Evolutionary conservation across 2,113 vertebrate genomes (phyloP).

Genomic region (Nerophis lumbriciformis): DNA sequence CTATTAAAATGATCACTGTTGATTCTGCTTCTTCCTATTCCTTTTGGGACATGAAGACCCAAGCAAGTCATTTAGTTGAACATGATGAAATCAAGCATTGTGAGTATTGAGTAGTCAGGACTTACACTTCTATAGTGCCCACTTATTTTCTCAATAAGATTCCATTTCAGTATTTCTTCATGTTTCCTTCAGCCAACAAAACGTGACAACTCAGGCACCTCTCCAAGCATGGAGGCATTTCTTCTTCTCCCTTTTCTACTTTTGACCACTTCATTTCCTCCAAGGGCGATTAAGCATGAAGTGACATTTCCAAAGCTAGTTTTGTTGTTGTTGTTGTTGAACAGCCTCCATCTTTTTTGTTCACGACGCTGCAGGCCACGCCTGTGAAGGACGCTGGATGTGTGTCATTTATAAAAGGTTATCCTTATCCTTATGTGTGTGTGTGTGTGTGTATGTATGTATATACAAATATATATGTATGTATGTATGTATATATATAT

Average conservation of each 20-base stretch:
- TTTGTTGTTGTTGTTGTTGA: conserved; percentile 29
- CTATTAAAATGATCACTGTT: too few relatives aligned
- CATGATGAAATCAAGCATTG: too few relatives aligned
- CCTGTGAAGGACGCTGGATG: conserved; percentile 42
- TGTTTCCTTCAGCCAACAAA: background rate
- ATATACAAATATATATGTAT: too few relatives aligned
- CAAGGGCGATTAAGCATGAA: conserved; percentile 62
- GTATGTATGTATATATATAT: too few relatives aligned
- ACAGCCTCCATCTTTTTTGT: conserved; percentile 41
- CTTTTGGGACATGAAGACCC: too few relatives aligned
- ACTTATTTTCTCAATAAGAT: too few relatives aligned
- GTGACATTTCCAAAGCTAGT: conserved; percentile 67
- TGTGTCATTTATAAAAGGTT: conserved; percentile 54
- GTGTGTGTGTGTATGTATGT: too few relatives aligned
- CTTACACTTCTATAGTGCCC: too few relatives aligned
- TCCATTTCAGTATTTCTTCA: too few relatives aligned
- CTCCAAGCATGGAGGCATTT: conserved; percentile 59
- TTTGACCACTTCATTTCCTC: conserved; percentile 51
- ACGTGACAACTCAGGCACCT: conserved; percentile 36
- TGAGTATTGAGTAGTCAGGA: too few relatives aligned
- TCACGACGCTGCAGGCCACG: conserved; percentile 47
- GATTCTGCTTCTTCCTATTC: too few relatives aligned
- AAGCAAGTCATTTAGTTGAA: too few relatives aligned
- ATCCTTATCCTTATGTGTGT: conserved; percentile 31
- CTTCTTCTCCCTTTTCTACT: conserved; percentile 13